Conservation (phyloP, 1,140 invertebrate genomes). For the Heliconius melpomene region DNA sequence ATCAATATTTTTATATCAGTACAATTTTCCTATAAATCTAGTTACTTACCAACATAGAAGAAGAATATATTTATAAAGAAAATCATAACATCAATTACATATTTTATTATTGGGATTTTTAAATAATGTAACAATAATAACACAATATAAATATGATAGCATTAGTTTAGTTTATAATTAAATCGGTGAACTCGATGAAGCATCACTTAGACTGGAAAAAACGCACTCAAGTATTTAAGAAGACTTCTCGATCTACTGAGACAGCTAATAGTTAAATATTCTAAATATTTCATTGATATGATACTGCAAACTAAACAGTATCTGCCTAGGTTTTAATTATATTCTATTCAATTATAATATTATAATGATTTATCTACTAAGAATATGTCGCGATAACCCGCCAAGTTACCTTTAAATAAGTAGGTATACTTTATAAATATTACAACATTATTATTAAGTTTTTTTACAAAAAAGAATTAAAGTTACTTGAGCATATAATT, state of each 20-base stretch:
- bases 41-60: neutral
- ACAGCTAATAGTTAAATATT: no score
- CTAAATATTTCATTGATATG: no score
- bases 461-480: neutral
- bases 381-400: conserved; percentile 12
- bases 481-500: neutral
- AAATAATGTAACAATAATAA: no score
- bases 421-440: conserved; percentile 10
- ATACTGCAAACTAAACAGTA: no score
- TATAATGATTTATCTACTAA: neutral
- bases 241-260: no score
- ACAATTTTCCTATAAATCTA: neutral
- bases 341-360: neutral
- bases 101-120: no score
- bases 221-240: no score
- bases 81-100: neutral
- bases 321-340: neutral
- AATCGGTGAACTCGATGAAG: no score
- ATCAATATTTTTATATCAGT: neutral
- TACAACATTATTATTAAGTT: neutral
- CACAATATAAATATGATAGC: no score
- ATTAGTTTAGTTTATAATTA: no score
- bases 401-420: conserved; percentile 11
- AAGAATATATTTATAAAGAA: neutral
- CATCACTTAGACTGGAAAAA: no score